Conservation (phyloP, 2,113 vertebrate genomes). For the Vidua chalybeata region DNA sequence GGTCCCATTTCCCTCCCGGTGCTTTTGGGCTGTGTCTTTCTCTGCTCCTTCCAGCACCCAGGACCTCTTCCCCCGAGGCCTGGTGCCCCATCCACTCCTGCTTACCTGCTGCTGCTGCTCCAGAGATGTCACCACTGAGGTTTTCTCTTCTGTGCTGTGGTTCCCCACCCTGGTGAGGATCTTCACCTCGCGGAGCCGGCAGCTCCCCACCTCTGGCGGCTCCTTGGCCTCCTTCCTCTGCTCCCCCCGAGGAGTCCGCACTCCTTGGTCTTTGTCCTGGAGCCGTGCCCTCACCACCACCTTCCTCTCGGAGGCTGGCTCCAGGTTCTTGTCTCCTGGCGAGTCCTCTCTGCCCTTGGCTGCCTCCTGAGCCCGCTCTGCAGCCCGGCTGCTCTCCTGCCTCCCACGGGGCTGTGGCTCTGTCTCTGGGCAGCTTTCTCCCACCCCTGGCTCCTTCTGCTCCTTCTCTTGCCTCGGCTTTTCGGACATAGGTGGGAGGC, state of each 20-base stretch:
- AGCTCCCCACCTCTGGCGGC: not conserved
- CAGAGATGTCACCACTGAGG: not conserved
- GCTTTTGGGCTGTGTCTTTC: not conserved
- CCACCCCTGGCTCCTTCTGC: not conserved
- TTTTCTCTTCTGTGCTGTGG: not conserved
- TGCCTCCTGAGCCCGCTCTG: not conserved
- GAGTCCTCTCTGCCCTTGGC: not conserved
- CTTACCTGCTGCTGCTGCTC: conserved; percentile 58
- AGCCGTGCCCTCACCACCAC: not conserved
- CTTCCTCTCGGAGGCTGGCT: not conserved
- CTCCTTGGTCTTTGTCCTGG: not conserved
- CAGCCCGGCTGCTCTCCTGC: not conserved
- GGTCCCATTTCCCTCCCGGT: not conserved
- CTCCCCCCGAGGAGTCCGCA: not conserved
- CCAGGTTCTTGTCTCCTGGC: not conserved
- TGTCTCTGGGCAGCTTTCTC: rapidly evolving
- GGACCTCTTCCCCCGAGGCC: not conserved
- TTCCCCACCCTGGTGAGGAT: conserved; percentile 36
- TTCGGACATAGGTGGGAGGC: conserved; percentile 43
- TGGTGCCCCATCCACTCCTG: not conserved
- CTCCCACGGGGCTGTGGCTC: rapidly evolving
- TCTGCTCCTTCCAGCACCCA: not conserved
- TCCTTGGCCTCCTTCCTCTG: not conserved
- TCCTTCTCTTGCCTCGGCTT: conserved; percentile 52
- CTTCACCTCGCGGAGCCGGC: not conserved